A percentile compares a stretch with the other conserved stretches of the same genome.
Conservation (phyloP, 2,113 vertebrate species). For the Pituophis catenifer region DNA sequence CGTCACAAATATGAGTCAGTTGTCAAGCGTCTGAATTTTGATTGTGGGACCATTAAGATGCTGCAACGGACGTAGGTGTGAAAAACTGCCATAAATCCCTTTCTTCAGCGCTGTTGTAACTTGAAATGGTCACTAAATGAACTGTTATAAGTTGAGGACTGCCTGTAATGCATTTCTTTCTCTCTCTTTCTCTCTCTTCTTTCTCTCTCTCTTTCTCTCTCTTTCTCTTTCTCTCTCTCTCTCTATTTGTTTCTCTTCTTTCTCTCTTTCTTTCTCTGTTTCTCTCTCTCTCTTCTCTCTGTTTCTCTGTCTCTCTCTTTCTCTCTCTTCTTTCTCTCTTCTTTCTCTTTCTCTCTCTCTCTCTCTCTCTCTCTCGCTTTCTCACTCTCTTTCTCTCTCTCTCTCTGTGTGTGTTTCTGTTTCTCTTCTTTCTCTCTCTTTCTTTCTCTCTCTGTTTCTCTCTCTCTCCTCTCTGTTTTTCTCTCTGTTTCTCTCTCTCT, state of each 20-base stretch:
- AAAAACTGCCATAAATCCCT: background rate
- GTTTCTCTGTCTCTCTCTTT: accelerated
- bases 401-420: too few species aligned
- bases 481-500: too few species aligned
- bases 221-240: accelerated
- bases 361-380: too few species aligned
- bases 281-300: accelerated
- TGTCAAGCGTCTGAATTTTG: background rate
- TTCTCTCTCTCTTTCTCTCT: too few species aligned
- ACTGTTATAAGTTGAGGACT: background rate
- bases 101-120: background rate
- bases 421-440: too few species aligned
- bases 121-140: background rate
- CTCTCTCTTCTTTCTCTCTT: too few species aligned
- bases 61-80: background rate
- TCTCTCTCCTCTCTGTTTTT: too few species aligned
- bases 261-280: accelerated
- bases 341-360: too few species aligned
- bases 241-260: accelerated
- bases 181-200: too few species aligned
- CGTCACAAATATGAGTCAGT: too few species aligned
- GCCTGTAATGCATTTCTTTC: background rate
- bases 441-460: too few species aligned
- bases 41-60: background rate
- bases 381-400: too few species aligned